Conservation (phyloP, 2,888 invertebrate genomes). For the Tachina fera region DNA sequence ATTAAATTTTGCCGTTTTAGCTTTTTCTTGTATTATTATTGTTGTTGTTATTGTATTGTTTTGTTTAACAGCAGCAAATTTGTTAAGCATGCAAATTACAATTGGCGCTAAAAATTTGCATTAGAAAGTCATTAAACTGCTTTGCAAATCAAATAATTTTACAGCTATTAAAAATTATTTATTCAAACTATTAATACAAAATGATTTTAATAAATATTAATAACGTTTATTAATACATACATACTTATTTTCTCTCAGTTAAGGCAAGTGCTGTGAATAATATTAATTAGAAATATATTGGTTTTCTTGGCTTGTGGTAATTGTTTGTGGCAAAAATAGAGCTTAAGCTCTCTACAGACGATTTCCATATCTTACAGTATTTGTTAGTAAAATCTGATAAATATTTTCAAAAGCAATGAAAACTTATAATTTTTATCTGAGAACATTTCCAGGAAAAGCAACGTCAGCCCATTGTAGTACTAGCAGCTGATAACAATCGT, state of each 20-base stretch:
- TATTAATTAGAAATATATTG: no score
- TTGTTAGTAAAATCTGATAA: no score
- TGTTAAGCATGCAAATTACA: slow-evolving; percentile 54
- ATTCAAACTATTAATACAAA: slow-evolving; percentile 29
- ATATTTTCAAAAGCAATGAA: no score
- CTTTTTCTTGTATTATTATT: background rate
- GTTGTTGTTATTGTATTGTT: slow-evolving; percentile 20
- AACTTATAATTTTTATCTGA: no score
- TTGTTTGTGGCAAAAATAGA: background rate
- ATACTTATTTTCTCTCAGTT: background rate
- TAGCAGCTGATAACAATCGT: no score
- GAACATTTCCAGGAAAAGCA: no score
- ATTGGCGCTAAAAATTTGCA: slow-evolving; percentile 58
- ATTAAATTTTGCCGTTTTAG: slow-evolving; percentile 43
- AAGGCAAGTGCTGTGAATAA: background rate
- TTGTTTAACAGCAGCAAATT: slow-evolving; percentile 44
- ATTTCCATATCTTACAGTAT: no score
- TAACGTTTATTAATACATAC: slow-evolving; percentile 12
- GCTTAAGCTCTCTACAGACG: background rate
- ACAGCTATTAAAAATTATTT: slow-evolving; percentile 11
- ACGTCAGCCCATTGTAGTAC: no score
- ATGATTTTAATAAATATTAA: background rate
- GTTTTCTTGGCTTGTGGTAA: background rate
- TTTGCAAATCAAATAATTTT: background rate
- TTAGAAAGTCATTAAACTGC: slow-evolving; percentile 49